Evolutionary conservation across 2,888 invertebrate genomes (phyloP), one percentile per base, ranked within the genome.

Genomic region (Mesorhabditis sp.): DNA sequence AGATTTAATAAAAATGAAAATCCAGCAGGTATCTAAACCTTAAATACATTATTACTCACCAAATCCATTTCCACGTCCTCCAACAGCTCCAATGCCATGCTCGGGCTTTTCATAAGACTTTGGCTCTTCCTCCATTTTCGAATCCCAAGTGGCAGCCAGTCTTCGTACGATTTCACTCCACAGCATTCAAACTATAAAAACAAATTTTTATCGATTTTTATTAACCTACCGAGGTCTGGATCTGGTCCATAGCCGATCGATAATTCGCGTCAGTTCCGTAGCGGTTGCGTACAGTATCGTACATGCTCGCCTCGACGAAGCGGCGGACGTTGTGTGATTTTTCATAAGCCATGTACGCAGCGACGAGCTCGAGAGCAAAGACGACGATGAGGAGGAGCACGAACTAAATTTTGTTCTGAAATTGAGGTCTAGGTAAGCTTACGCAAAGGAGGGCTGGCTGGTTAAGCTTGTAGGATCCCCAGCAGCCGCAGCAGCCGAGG

Each of bases 401-500:
- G 88, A 92, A 93, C 91, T 92, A 87, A 72, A 89, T 13, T 50
- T 69, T 88, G 90, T 90, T 87, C 92, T 92, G 85, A 90, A 88
- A 73, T 91, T 89, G 63, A 94, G 89, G 88, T 92, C 90, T 86
- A 92, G 92, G 28, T 28, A 28, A 70, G 88, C 90, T 90, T 87
- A 92, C 92, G 85, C 90, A 88, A 73, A 91, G 89, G 63, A 94
- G 89, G 88, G 92, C 90, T 86, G 92, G 92, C 83, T 91, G 91
- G 41, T 91, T 92, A 87, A 92, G 91, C 80, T 90, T 90, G 74
- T 91, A 90, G 5, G 93, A 92, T 50, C 93, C 93, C 84, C 91
- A 92, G 85, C 93, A 93, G 69, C 93, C 93, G 65, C 93, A 89
- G 86, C 92, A 91, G 15, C 92, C 91, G 43, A 92, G 90, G 62